Evolutionary conservation across 1,140 invertebrate species (phyloP), one percentile per base, ranked within the genome.

Genomic region (Drosophila orosa): DNA sequence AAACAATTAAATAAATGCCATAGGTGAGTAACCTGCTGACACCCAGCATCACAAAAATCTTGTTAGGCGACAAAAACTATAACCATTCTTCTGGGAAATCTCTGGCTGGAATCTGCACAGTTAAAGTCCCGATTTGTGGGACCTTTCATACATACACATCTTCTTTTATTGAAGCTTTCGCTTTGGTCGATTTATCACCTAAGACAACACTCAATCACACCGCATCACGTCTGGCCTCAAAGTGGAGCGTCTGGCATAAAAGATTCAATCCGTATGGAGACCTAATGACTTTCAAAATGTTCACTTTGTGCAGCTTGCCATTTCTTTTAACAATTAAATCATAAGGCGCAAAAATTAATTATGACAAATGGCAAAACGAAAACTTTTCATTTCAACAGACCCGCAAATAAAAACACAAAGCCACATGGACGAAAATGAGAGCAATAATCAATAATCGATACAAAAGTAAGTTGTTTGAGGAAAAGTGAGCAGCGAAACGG

Each of bases 401-500:
- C 15, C 10, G 29, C 13, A 71, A 44, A 56, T 24, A 54, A 31
- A 25, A 56, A 45, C 10, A n/a, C 27, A 66, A 58, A 55, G 33
- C 48, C 24, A 59, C 22, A 60, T 69, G 37, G 47, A 22, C 63
- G 27, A 42, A 67, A 84, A 76, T 80, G 67, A 77, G 72, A 60
- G 74, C 80, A 77, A 85, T 84, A 65, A 76, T 67, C 78, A 77
- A 85, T 86, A 85, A 85, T 86, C 81, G 79, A 86, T 79, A 83
- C 75, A 71, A 58, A 52, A 83, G 71, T 83, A 48, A 89, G 80
- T 77, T 69, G 79, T 78, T 78, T 52, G 62, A 57, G 67, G 80
- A 80, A 87, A 87, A 86, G 84, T 79, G 55, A 78, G 59, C 58
- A 71, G 61, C 68, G 58, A 68, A 71, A 67, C 19, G 80, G 65